Conservation (phyloP, 1,140 invertebrate species). For the Neodiprion pinetum region DNA sequence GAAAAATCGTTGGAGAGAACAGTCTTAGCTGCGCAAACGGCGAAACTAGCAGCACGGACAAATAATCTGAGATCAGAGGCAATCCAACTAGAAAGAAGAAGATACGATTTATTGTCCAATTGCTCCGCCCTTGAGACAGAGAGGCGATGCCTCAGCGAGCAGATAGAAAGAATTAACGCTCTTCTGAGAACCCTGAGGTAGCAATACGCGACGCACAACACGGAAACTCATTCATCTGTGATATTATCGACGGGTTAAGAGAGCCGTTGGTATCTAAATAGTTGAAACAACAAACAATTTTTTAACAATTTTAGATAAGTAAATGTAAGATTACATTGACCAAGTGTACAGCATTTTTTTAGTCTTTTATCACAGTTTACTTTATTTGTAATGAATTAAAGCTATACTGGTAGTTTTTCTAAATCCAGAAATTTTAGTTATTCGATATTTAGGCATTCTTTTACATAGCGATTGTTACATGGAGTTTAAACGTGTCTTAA, state of each 20-base stretch:
- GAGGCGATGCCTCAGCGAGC: conserved; percentile 46
- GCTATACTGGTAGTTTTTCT: background rate
- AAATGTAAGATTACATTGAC: conserved; percentile 35
- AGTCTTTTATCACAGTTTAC: conserved; percentile 8
- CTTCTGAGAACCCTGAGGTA: conserved; percentile 55
- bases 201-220: conserved; percentile 56
- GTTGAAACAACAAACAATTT: conserved; percentile 36
- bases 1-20: conserved; percentile 52
- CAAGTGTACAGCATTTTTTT: conserved; percentile 38
- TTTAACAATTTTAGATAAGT: conserved; percentile 34
- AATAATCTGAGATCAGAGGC: conserved; percentile 51
- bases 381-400: background rate
- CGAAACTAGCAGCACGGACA: conserved; percentile 44
- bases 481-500: background rate
- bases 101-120: conserved; percentile 47
- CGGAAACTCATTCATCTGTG: conserved; percentile 62
- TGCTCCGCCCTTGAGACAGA: conserved; percentile 50
- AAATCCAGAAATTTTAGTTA: background rate
- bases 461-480: background rate
- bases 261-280: conserved; percentile 41
- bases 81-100: conserved; percentile 46
- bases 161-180: conserved; percentile 53
- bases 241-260: conserved; percentile 60
- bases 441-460: background rate
- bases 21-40: conserved; percentile 48